Base-by-base conservation (phyloP, 2,113 vertebrate species). In the Pygoscelis antarcticus region DNA sequence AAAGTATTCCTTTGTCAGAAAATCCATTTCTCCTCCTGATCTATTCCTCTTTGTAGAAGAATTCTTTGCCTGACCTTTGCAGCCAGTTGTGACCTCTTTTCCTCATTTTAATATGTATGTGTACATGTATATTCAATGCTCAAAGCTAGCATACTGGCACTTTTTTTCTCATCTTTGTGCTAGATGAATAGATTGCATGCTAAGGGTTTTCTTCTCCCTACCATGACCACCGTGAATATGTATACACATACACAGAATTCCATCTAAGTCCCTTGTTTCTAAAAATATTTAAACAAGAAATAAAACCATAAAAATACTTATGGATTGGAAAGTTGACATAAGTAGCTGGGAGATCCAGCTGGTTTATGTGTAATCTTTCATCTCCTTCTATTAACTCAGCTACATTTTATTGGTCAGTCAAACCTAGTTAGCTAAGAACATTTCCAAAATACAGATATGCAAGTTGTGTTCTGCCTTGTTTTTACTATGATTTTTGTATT, bases 101-200 rank as follows among this genome's bases (percentile, higher is more conserved):
- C 27, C 49, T 87, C n/a, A 83, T 85, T 95, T 93, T 69, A 96
- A 83, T 87, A 49, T 19, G 27, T 79, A 72, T 96, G 95, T 96
- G 96, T 85, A 62, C 82, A 96, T 94, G 84, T 94, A 94, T 96
- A 97, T 96, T 95, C 91, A 97, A 11, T 58, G 30, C 52, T 47
- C 36, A 76, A 44, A 62, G 49, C 65, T 11, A 82, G 47, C 29
- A 82, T 44, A 27, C 66, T 42, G 40, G 23, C 29, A 47, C 23
- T 32, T 68, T 83, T 89, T 72, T 93, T 79, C 65, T 69, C 61
- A 65, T 91, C 65, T 91, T 91, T 85, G 47, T 85, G 21, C 23
- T 65, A 60, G 77, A 84, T 87, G 80, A 77, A 92, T 51, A 85
- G 49, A 87, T 40, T 22, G 12, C 57, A 87, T 71, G 40, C 27